Base-by-base conservation (phyloP, 2,888 invertebrate species). In the Halictus ligatus region DNA sequence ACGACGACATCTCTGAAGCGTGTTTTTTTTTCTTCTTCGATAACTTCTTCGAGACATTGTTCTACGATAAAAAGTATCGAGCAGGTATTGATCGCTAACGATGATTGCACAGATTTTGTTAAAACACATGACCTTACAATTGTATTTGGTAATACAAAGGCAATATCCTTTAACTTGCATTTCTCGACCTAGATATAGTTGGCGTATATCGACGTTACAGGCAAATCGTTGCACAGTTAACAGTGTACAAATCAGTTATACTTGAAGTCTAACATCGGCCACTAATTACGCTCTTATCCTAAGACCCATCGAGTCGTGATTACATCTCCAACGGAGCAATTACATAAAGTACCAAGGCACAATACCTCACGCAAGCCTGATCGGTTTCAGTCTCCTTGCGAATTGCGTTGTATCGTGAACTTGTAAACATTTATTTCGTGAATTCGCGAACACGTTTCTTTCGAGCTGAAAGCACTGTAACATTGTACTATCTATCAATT, bases 281-380 rank as follows among this genome's bases (percentile, higher is more conserved):
- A 71, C 71, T 71, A 71, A 71, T 71, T 71, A 71, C 71, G 71
- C 43, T n/a, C 43, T 71, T 71, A 71, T 71, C 71, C n/a, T n/a
- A 13, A 21, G 43, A n/a, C 43, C 71, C 43, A 71, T 71, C 71
- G 12, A 43, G 43, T n/a, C n/a, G 71, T n/a, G 71, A 71, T 71
- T 71, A 43, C 71, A 71, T 71, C 71, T 71, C 43, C 21, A 13
- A 13, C 43, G 1, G 43, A 43, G 71, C 71, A 71, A 71, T 71
- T 71, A 71, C 71, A 71, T 71, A 71, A 71, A 71, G 43, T n/a
- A 71, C 71, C 71, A 13, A 71, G 7, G 43, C 71, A 71, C 71
- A 71, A 71, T 71, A 43, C 10, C 71, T 71, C 71, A 71, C 43
- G 21, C 43, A 43, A n/a, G 71, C n/a, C 43, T 43, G 71, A 71